Conservation (phyloP, 2,888 invertebrate species). For the Phengaris alcon region DNA sequence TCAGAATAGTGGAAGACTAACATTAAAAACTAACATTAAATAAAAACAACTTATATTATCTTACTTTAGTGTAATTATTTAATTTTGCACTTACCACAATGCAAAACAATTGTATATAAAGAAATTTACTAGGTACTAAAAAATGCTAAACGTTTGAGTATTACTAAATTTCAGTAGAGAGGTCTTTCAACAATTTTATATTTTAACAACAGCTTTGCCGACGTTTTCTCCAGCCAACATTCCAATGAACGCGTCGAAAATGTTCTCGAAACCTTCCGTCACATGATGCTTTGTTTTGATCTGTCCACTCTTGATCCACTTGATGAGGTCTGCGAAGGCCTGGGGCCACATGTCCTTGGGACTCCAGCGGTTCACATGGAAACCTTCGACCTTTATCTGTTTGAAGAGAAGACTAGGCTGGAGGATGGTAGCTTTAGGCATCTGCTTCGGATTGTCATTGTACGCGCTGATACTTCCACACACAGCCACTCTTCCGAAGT, state of each 20-base stretch:
- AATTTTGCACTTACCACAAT: no score
- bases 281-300: constrained; percentile 79
- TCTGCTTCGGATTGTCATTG: constrained; percentile 57
- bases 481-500: constrained; percentile 79
- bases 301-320: constrained; percentile 81
- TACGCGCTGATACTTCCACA: constrained; percentile 82
- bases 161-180: background rate
- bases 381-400: constrained; percentile 80
- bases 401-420: constrained; percentile 73
- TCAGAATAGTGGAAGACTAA: no score
- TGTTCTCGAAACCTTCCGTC: constrained; percentile 82
- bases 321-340: constrained; percentile 73
- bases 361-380: constrained; percentile 63
- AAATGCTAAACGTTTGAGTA: no score
- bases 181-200: constrained; percentile 43
- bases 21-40: no score
- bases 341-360: constrained; percentile 61
- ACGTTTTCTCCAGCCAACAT: constrained; percentile 70
- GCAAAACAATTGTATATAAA: no score
- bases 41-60: no score
- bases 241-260: constrained; percentile 80
- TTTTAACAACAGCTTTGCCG: constrained; percentile 80
- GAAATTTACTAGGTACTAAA: no score
- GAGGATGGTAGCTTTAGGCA: constrained; percentile 48
- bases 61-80: no score